These are phyloP conservation scores for Heliothis subflexa DNA, from an alignment of 1,140 invertebrate genomes.

Conservation along the genomic window DNA sequence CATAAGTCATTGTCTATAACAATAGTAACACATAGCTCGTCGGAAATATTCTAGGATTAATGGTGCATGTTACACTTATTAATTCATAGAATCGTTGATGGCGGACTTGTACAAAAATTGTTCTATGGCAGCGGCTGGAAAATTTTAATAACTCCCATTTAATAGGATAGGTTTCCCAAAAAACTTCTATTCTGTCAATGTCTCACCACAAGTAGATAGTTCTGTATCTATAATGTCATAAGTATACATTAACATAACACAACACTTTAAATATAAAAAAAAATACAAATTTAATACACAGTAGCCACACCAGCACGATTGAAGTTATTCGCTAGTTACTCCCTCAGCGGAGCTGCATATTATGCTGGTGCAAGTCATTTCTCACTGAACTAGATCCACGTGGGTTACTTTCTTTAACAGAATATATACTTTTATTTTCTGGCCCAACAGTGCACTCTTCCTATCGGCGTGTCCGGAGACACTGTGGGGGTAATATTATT, in stretches of 20 bases:
- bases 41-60: neutral
- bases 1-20: neutral
- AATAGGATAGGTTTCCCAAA: too few relatives aligned
- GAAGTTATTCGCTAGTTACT: too few relatives aligned
- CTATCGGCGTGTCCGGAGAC: conserved; percentile 70
- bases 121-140: too few relatives aligned
- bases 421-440: conserved; percentile 56
- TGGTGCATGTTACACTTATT: neutral
- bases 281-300: too few relatives aligned
- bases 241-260: too few relatives aligned
- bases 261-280: too few relatives aligned
- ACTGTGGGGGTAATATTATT: conserved; percentile 65
- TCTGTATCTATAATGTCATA: neutral
- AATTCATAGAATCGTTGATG: too few relatives aligned
- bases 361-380: neutral
- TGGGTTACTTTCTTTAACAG: neutral
- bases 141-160: too few relatives aligned
- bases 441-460: conserved; percentile 66
- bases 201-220: neutral
- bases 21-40: neutral
- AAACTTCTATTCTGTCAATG: neutral
- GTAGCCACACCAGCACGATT: too few relatives aligned
- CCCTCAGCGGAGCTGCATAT: too few relatives aligned
- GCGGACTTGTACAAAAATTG: too few relatives aligned
- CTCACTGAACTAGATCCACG: neutral